Conservation (phyloP, 2,888 invertebrate genomes). For the Polietes domitor region DNA sequence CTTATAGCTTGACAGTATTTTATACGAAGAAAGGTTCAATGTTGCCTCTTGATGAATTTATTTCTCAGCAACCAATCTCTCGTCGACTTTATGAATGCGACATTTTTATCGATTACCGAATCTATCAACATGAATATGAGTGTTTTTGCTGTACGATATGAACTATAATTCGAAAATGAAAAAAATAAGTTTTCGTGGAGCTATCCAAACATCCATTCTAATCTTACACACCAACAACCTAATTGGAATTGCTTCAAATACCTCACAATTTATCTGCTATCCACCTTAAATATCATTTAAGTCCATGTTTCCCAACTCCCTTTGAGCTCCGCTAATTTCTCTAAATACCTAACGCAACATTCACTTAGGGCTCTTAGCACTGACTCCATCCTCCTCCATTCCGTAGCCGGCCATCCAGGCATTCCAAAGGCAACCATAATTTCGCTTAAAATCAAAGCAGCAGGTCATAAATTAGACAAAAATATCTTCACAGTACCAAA, state of each 20-base stretch:
- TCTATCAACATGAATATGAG: too few species aligned
- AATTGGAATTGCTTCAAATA: background rate
- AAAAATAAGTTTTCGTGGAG: too few species aligned
- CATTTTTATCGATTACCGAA: too few species aligned
- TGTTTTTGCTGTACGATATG: too few species aligned
- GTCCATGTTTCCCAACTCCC: background rate
- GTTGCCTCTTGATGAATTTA: too few species aligned
- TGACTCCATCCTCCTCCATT: background rate
- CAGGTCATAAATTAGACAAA: constrained; percentile 9
- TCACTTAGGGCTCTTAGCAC: background rate
- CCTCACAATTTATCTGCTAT: background rate
- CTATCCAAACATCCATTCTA: too few species aligned
- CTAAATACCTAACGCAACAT: background rate
- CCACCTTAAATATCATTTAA: background rate
- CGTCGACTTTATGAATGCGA: too few species aligned
- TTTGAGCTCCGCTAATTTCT: background rate
- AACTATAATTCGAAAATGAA: too few species aligned
- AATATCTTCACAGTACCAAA: constrained; percentile 1
- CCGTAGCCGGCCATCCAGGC: background rate
- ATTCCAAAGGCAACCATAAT: background rate
- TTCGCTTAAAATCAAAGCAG: constrained; percentile 2
- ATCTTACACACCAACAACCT: too few species aligned
- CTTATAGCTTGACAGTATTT: too few species aligned
- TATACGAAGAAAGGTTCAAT: too few species aligned
- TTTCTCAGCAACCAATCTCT: too few species aligned